Percentiles rank a stretch among this genome's conserved stretches.
phyloP scores from a whole-genome alignment of 2,113 vertebrate species.

The Motacilla tschutschensis region DNA sequence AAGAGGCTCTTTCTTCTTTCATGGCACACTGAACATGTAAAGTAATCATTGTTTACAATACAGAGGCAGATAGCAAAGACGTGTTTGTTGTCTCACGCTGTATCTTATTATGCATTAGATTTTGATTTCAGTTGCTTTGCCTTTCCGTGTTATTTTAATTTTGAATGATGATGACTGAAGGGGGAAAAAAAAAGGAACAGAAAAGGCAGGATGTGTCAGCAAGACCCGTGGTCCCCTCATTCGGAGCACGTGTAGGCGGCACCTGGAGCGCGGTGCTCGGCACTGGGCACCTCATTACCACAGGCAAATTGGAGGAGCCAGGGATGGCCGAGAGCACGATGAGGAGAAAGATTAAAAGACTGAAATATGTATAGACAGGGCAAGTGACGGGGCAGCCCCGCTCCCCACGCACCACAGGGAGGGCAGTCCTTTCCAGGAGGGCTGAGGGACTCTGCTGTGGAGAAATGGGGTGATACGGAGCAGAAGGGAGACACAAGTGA shows the following conservation, averaged over 20 bases:
- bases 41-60: constrained; percentile 66
- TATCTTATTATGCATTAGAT: constrained; percentile 65
- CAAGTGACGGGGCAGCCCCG: background rate
- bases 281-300: constrained; percentile 32
- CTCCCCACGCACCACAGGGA: fast-evolving
- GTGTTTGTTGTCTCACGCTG: constrained; percentile 56
- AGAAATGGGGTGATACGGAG: fast-evolving
- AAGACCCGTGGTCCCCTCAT: background rate
- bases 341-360: constrained; percentile 33
- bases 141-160: constrained; percentile 62
- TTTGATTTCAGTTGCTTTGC: constrained; percentile 61
- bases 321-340: background rate
- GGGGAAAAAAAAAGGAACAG: background rate
- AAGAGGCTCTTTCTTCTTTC: constrained; percentile 61
- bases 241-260: background rate
- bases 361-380: background rate
- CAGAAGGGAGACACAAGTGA: background rate
- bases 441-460: fast-evolving
- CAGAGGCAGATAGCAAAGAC: constrained; percentile 63
- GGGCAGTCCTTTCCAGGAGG: background rate
- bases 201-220: background rate
- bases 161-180: constrained; percentile 55
- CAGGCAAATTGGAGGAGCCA: constrained; percentile 4
- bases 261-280: background rate
- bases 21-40: constrained; percentile 64